Evolutionary conservation across 1,140 invertebrate genomes (phyloP), one percentile per base, ranked within the genome.

Genomic region (Drosophila kikkawai): DNA sequence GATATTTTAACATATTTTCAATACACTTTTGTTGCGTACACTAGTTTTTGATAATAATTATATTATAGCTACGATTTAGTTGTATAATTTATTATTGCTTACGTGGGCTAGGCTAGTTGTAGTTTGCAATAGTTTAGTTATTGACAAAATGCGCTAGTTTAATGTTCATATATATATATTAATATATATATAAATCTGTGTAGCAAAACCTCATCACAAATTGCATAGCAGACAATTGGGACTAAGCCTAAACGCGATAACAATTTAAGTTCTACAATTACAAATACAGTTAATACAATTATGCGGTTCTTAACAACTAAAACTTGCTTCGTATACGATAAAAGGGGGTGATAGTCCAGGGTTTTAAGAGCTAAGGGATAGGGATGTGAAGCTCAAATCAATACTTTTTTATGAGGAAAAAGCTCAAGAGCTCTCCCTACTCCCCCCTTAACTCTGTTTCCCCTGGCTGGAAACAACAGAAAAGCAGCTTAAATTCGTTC

Each of bases 41-140:
- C 80, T 83, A 88, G 67, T 77, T 70, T 37, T 50, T 50, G 26
- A 29, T 57, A 64, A 88, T 87, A 80, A 50, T 78, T 61, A 53
- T 74, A 51, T 75, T 81, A 83, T 70, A 84, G 55, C 71, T 78
- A 79, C 65, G 48, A 68, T 60, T 77, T 76, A 78, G 34, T 78
- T 87, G 37, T 77, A 86, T 86, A 86, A 87, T 88, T 88, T 88
- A 88, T 88, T 88, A 88, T 88, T 88, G 84, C 84, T 88, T 88
- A 87, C 73, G 59, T 88, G 77, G 80, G 45, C 84, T 87, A 87
- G 66, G 77, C 84, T 87, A 90, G 66, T 60, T 57, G 51, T 82
- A 83, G 78, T 63, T 63, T 56, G 50, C 79, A 77, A 78, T 75
- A 70, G 11, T 64, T 48, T 56, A 53, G 42, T 70, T 66, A 65